These are phyloP conservation scores for Atta colombica DNA, from an alignment of 1,140 invertebrate species.

Conservation along the genomic window DNA sequence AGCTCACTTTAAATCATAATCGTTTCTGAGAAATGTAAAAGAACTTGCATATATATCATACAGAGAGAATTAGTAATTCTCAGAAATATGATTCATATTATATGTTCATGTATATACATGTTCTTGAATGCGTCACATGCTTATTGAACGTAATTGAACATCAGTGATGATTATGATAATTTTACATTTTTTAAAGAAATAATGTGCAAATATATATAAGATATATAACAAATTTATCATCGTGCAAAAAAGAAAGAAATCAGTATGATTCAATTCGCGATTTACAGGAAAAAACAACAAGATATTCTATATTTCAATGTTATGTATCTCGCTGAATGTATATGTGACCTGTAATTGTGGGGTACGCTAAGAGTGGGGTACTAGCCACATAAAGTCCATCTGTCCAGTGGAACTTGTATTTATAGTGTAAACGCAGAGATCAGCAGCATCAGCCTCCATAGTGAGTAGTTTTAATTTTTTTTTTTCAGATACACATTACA, in stretches of 20 bases:
- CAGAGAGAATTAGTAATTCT: constrained; percentile 51
- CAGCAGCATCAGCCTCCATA: constrained; percentile 50
- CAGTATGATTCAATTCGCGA: neutral
- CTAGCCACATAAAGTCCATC: constrained; percentile 72
- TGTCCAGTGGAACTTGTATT: constrained; percentile 68
- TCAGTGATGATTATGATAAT: constrained; percentile 17
- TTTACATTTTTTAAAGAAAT: constrained; percentile 3
- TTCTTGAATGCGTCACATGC: constrained; percentile 41
- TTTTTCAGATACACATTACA: neutral
- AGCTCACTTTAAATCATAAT: constrained; percentile 37
- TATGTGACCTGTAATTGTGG: constrained; percentile 64
- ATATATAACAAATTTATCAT: neutral
- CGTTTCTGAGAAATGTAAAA: neutral
- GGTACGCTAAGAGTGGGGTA: constrained; percentile 64
- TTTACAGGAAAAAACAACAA: constrained; percentile 10
- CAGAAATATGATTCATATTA: constrained; percentile 35
- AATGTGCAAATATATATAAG: neutral
- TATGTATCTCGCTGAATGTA: neutral
- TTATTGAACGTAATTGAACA: constrained; percentile 29
- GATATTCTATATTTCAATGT: neutral
- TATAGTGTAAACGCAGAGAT: constrained; percentile 69
- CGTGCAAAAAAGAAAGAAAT: constrained; percentile 19
- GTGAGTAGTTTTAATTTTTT: constrained; percentile 65
- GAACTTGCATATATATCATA: neutral
- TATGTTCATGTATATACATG: neutral